phyloP scores from a whole-genome alignment of 2,113 vertebrate genomes.

The Epinephelus cyanopodus region DNA sequence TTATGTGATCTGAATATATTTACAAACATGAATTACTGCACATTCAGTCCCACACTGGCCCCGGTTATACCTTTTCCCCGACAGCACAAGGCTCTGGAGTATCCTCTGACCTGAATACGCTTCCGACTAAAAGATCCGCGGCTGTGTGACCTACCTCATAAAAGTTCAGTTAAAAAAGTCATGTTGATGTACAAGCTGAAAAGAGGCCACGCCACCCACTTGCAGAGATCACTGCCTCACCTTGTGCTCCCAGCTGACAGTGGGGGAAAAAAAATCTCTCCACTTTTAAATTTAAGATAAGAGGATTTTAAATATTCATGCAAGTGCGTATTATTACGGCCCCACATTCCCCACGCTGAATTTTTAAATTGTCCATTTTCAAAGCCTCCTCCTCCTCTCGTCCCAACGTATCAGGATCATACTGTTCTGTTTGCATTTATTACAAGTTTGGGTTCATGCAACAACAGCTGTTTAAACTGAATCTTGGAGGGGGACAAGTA shows the following conservation, averaged over 20 bases:
- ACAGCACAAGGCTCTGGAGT: conserved; percentile 10
- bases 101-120: conserved; percentile 41
- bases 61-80: conserved; percentile 9
- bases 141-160: conserved; percentile 49
- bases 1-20: conserved; percentile 41
- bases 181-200: conserved; percentile 54
- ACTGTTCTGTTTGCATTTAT: conserved; percentile 46
- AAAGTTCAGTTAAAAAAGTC: conserved; percentile 48
- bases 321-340: conserved; percentile 43
- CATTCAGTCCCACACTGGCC: conserved; percentile 36
- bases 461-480: conserved; percentile 33
- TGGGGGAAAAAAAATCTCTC: conserved; percentile 43
- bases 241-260: conserved; percentile 49
- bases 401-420: conserved; percentile 23
- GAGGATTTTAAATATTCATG: conserved; percentile 77
- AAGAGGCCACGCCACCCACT: conserved; percentile 61
- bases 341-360: conserved; percentile 41
- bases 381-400: conserved; percentile 47
- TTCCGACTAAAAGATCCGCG: conserved; percentile 34
- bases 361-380: conserved; percentile 64
- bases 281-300: conserved; percentile 74
- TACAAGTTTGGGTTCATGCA: conserved; percentile 50
- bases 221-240: conserved; percentile 62
- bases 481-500: conserved; percentile 64
- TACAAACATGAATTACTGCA: conserved; percentile 35